Percentiles rank a stretch among this genome's conserved stretches.
phyloP scores from a whole-genome alignment of 1,140 invertebrate species.

The Aphaenogaster rudis region DNA sequence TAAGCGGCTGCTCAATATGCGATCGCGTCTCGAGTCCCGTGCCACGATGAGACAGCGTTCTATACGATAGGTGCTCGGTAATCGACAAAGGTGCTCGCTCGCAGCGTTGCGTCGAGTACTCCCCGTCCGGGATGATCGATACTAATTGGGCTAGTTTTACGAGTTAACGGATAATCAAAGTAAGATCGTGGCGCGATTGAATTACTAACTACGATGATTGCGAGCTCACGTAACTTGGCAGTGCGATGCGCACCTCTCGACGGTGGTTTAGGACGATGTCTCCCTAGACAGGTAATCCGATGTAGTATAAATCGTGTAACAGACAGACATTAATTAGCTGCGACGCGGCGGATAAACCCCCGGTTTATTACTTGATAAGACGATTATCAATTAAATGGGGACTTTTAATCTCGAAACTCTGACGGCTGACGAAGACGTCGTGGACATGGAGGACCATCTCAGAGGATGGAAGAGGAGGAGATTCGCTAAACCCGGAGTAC shows the following conservation, averaged over 20 bases:
- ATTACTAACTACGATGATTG: constrained; percentile 53
- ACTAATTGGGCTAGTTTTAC: constrained; percentile 55
- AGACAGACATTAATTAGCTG: constrained; percentile 44
- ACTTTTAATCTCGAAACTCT: constrained; percentile 3
- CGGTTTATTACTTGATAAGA: constrained; percentile 8
- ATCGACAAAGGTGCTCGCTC: constrained; percentile 9
- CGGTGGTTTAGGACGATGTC: constrained; percentile 33
- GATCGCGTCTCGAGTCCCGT: not conserved
- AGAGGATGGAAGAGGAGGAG: not conserved
- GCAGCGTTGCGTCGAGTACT: not conserved
- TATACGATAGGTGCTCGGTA: constrained; percentile 6
- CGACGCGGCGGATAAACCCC: constrained; percentile 4
- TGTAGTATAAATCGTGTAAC: constrained; percentile 34
- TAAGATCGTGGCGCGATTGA: constrained; percentile 53
- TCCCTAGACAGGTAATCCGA: constrained; percentile 24
- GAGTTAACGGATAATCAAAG: constrained; percentile 55
- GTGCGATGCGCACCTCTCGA: not conserved
- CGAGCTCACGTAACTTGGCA: constrained; percentile 19
- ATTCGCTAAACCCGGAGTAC: not conserved
- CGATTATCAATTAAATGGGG: constrained; percentile 6
- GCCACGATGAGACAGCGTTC: not conserved
- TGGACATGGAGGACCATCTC: not conserved
- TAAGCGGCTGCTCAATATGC: constrained; percentile 15
- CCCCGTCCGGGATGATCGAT: not conserved
- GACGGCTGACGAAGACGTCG: not conserved